phyloP scores from a whole-genome alignment of 2,797 vertebrate genomes.

The Cossypha polioptera region DNA sequence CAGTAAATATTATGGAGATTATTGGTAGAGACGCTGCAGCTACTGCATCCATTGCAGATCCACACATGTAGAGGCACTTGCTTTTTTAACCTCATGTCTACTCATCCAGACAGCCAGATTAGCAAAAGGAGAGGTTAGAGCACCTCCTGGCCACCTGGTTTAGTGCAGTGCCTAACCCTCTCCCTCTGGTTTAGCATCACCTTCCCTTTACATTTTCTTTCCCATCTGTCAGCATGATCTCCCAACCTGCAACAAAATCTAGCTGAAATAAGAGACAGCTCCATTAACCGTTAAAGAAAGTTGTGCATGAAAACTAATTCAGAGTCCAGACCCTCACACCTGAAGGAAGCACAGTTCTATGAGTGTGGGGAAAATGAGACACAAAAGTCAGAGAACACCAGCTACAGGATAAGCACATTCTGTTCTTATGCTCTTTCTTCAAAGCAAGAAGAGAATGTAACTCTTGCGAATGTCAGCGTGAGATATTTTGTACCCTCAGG shows the following conservation, averaged over 20 bases:
- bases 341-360: neutral
- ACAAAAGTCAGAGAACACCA: neutral
- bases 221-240: neutral
- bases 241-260: neutral
- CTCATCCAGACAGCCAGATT: neutral
- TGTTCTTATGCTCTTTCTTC: neutral
- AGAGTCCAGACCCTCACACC: neutral
- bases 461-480: neutral
- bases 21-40: neutral
- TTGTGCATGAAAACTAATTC: neutral
- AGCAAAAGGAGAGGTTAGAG: neutral
- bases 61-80: neutral
- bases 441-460: neutral
- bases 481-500: neutral
- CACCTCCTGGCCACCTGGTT: neutral
- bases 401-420: neutral
- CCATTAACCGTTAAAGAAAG: constrained; percentile 2
- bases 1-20: neutral
- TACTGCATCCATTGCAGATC: neutral
- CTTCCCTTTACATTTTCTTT: neutral
- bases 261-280: constrained; percentile 7
- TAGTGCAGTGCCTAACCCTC: neutral
- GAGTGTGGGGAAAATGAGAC: neutral
- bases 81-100: neutral
- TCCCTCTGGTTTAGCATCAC: neutral